A percentile compares a stretch with the other conserved stretches of the same genome.
phyloP scores from a whole-genome alignment of 2,888 invertebrate genomes.

The Diloba caeruleocephala region DNA sequence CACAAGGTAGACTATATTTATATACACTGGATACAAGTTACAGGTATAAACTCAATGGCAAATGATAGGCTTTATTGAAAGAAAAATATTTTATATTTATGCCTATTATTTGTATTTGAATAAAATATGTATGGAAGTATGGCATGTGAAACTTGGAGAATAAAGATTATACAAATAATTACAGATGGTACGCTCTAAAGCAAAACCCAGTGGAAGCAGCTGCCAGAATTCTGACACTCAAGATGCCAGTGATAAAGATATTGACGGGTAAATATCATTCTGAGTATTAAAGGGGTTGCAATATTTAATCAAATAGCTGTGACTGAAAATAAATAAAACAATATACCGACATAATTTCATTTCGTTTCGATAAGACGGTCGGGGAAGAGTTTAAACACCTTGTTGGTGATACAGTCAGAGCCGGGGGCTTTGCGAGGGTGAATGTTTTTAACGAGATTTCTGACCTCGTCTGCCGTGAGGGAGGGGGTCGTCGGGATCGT shows the following conservation, averaged over 20 bases:
- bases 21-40: constrained; percentile 22
- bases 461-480: no score
- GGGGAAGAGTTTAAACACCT: no score
- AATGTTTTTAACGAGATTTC: no score
- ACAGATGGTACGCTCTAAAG: constrained; percentile 85
- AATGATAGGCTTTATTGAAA: no score
- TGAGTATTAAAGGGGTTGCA: constrained; percentile 17
- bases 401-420: no score
- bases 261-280: constrained; percentile 83
- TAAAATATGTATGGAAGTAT: constrained; percentile 19
- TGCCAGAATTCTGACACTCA: constrained; percentile 78
- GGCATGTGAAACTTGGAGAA: constrained; percentile 6
- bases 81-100: background rate
- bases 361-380: no score
- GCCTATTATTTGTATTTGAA: constrained; percentile 35
- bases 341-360: no score
- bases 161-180: constrained; percentile 63
- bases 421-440: no score
- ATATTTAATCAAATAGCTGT: background rate
- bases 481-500: no score
- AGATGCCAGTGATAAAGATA: constrained; percentile 80
- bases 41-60: constrained; percentile 2
- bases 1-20: constrained; percentile 34
- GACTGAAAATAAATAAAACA: background rate
- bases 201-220: constrained; percentile 78